phyloP scores from a whole-genome alignment of 2,888 invertebrate species.

The Ormyrus nitidulus region DNA sequence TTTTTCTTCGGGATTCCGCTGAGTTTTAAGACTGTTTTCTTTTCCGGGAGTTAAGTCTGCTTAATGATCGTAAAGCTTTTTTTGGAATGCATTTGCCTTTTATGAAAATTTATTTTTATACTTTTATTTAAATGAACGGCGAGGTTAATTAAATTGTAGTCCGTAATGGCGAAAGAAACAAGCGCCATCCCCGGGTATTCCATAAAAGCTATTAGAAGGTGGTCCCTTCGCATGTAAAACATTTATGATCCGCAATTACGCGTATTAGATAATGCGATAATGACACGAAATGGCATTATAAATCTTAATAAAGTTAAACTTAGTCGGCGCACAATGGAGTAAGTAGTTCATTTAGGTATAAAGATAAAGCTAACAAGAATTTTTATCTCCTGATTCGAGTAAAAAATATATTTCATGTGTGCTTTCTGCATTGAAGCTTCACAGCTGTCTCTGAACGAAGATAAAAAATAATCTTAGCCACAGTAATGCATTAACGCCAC shows the following conservation, averaged over 20 bases:
- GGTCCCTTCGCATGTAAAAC: conserved; percentile 1
- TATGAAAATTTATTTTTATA: neutral
- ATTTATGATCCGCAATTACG: conserved; percentile 43
- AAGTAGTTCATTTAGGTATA: neutral
- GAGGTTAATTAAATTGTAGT: conserved; percentile 1
- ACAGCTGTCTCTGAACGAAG: no score
- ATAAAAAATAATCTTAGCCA: no score
- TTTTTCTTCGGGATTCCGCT: no score
- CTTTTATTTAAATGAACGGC: neutral
- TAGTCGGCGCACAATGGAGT: conserved; percentile 18
- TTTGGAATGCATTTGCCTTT: neutral
- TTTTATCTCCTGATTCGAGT: conserved; percentile 16
- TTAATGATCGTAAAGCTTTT: neutral
- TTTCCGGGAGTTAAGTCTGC: no score
- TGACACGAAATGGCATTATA: conserved; percentile 33
- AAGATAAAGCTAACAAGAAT: neutral
- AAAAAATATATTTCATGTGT: neutral
- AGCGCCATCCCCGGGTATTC: conserved; percentile 3
- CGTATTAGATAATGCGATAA: conserved; percentile 47
- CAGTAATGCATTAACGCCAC: no score
- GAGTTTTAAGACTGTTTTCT: no score
- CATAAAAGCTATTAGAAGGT: neutral
- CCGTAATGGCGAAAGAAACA: neutral
- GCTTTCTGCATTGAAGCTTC: no score
- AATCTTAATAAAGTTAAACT: conserved; percentile 50